Conservation (phyloP, 2,797 vertebrate species). For the Parauchenoglanis punctatus region DNA sequence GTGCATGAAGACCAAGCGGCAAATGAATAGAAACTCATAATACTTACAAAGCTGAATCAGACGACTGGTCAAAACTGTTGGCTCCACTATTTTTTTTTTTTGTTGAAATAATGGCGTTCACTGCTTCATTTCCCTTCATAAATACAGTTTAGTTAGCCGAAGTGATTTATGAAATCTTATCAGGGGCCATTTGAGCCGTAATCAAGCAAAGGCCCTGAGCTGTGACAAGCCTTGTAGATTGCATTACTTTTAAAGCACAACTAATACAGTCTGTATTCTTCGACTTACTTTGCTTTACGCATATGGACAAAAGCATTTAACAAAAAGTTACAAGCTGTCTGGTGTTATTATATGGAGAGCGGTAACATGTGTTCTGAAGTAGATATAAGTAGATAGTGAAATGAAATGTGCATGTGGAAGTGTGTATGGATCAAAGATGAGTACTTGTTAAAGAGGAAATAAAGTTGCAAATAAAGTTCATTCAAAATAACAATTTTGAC, state of each 20-base stretch:
- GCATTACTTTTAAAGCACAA: slow-evolving; percentile 42
- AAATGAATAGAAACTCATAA: slow-evolving; percentile 10
- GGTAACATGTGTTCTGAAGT: neutral
- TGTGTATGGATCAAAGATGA: neutral
- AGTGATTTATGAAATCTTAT: slow-evolving; percentile 59
- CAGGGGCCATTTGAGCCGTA: slow-evolving; percentile 48
- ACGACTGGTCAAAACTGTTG: slow-evolving; percentile 30
- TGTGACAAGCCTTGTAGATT: slow-evolving; percentile 45
- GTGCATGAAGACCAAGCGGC: neutral
- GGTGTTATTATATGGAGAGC: neutral
- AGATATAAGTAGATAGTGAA: neutral
- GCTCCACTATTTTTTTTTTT: slow-evolving; percentile 12
- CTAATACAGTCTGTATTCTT: slow-evolving; percentile 30
- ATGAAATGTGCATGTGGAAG: neutral
- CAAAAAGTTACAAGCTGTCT: slow-evolving; percentile 4
- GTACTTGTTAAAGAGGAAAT: neutral
- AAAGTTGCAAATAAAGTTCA: neutral
- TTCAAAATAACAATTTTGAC: neutral
- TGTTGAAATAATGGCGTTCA: slow-evolving; percentile 45
- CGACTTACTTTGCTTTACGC: neutral
- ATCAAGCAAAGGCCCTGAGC: slow-evolving; percentile 52
- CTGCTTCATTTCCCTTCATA: slow-evolving; percentile 59
- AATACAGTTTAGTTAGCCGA: slow-evolving; percentile 59
- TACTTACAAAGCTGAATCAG: slow-evolving; percentile 14
- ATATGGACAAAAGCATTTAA: neutral